Evolutionary conservation across 1,140 invertebrate species (phyloP).

Genomic region (Aleiodes sp.): DNA sequence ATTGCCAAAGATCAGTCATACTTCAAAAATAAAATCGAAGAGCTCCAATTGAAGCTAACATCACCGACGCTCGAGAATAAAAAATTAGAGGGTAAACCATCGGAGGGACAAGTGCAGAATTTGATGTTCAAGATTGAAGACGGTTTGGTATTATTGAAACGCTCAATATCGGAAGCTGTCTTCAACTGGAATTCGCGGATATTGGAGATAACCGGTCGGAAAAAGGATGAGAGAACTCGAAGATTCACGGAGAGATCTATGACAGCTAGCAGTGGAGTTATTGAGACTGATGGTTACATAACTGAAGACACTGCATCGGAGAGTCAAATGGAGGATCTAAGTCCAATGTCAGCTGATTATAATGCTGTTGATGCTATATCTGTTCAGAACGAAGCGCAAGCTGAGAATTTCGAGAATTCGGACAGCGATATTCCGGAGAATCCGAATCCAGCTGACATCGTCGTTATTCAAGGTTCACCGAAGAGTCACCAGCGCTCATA

Average conservation of each 20-base stretch:
- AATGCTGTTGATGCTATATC: conserved; percentile 59
- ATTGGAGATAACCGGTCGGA: conserved; percentile 57
- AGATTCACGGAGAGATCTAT: conserved; percentile 53
- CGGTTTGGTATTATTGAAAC: conserved; percentile 72
- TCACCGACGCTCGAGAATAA: conserved; percentile 70
- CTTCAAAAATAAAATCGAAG: conserved; percentile 79
- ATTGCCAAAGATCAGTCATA: conserved; percentile 73
- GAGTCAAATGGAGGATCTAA: conserved; percentile 58
- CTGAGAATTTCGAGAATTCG: conserved; percentile 48
- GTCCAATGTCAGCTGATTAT: conserved; percentile 61
- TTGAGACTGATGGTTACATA: conserved; percentile 57
- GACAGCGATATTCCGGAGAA: conserved; percentile 51
- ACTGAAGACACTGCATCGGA: conserved; percentile 61
- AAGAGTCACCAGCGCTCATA: conserved; percentile 62
- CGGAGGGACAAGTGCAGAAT: conserved; percentile 50
- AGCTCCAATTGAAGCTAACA: conserved; percentile 76
- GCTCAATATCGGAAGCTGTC: conserved; percentile 72
- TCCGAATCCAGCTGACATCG: conserved; percentile 56
- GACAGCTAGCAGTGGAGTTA: conserved; percentile 40
- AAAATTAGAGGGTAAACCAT: conserved; percentile 53
- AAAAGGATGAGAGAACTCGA: conserved; percentile 66
- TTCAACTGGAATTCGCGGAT: conserved; percentile 75
- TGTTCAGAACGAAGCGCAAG: conserved; percentile 40
- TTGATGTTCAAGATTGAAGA: conserved; percentile 69
- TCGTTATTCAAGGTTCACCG: conserved; percentile 54